Evolutionary conservation across 2,888 invertebrate genomes (phyloP).

Genomic region (Platycheirus rosarum): DNA sequence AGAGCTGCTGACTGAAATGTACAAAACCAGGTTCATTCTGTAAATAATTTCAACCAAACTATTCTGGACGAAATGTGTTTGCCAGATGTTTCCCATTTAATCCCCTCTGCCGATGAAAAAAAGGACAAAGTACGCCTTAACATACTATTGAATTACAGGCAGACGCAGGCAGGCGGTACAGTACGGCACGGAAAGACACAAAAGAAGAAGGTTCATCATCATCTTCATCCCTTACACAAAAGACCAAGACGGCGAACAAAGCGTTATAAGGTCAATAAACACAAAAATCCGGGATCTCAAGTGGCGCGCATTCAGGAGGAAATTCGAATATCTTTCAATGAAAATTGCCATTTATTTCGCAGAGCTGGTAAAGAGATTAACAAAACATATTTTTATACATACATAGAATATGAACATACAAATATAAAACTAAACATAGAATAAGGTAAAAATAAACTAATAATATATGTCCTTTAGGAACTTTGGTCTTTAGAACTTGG

Average conservation of each 20-base stretch:
- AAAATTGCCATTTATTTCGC: conserved; percentile 2
- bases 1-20: conserved; percentile 42
- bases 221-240: conserved; percentile 42
- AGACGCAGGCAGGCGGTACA: conserved; percentile 19
- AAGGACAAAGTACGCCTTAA: conserved; percentile 33
- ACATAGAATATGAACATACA: too few relatives aligned
- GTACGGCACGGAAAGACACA: conserved; percentile 11
- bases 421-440: conserved; percentile 7
- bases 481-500: conserved; percentile 29
- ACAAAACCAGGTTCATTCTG: conserved; percentile 45
- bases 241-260: conserved; percentile 5
- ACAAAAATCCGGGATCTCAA: conserved; percentile 13
- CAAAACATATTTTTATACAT: too few relatives aligned
- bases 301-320: not conserved
- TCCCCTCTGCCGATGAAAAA: conserved; percentile 15
- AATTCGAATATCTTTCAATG: not conserved
- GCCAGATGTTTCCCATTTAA: conserved; percentile 54
- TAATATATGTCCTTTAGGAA: conserved; percentile 23
- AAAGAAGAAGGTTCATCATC: conserved; percentile 24
- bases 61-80: conserved; percentile 54
- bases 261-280: conserved; percentile 18
- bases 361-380: too few relatives aligned
- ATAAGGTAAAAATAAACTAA: conserved; percentile 4
- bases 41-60: conserved; percentile 47
- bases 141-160: conserved; percentile 62